Base-by-base conservation (phyloP, 2,113 vertebrate genomes). In the Gallinago jamesoni region DNA sequence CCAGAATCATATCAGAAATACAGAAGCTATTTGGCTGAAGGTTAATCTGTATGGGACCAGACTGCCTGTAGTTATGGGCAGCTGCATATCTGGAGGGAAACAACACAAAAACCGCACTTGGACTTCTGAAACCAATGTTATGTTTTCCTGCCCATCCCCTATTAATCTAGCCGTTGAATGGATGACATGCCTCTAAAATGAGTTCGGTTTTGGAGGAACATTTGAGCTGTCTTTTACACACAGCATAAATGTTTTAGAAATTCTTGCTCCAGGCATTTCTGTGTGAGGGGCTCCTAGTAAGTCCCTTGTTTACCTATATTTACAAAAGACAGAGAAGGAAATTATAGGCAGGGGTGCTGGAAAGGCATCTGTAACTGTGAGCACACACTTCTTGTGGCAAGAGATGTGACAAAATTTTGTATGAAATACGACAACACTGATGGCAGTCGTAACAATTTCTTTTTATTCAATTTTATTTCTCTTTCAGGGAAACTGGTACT, bases 271-370 rank as follows among this genome's bases (percentile, higher is more conserved):
- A 47, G 67, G 62, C 13, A 24, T 67, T 90, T 78, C 12, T n/a
- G 6, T 41, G 9, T 41, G 24, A 91, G 16, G 0, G 1, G 3
- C 0, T 3, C 4, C 7, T 1, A 1, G 7, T 3, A 67, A 5
- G 14, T 72, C 18, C 23, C 12, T 41, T 48, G 23, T 70, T 94
- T 94, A 70, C 43, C 28, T 80, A 1, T 48, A 28, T 66, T 45
- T 77, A 57, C 59, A 80, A 66, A 77, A 77, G 25, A 33, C 7
- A 33, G 23, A 63, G 25, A 64, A 8, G 5, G 6, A 83, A 76
- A 83, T 62, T 84, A 35, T 17, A 53, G 67, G 23, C 30, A 80
- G 31, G 55, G 52, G 4, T 66, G 16, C 37, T 84, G 50, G 35
- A 39, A 73, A 86, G 22, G 19, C 50, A 80, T 15, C 27, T 73